phyloP scores from a whole-genome alignment of 2,113 vertebrate species.

The Neotoma lepida region DNA sequence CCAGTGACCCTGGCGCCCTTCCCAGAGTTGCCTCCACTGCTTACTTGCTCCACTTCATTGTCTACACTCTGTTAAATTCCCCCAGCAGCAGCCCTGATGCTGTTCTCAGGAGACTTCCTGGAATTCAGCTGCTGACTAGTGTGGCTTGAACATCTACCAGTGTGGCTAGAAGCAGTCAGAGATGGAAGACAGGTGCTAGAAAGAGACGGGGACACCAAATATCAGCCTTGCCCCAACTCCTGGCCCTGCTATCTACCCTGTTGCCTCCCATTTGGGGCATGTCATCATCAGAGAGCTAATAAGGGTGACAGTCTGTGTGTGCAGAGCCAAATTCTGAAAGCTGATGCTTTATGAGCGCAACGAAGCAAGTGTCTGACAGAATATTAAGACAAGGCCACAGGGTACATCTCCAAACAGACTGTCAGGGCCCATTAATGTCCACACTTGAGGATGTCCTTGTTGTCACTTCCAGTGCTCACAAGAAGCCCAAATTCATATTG shows the following conservation, averaged over 20 bases:
- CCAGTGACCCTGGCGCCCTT: background rate
- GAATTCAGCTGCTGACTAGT: background rate
- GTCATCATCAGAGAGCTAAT: background rate
- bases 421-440: background rate
- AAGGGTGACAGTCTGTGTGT: background rate
- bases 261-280: background rate
- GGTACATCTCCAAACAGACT: accelerated
- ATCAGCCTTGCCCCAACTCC: background rate
- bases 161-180: background rate
- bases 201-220: accelerated
- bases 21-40: background rate
- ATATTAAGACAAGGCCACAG: background rate
- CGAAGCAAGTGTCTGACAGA: accelerated
- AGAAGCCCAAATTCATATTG: background rate
- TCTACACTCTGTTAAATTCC: background rate
- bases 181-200: background rate
- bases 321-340: background rate
- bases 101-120: background rate
- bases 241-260: background rate
- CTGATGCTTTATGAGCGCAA: background rate
- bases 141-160: background rate
- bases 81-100: background rate
- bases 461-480: no score
- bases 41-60: background rate
- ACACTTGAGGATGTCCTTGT: background rate